A percentile compares a stretch with the other conserved stretches of the same genome.
Evolutionary conservation across 2,888 invertebrate species (phyloP).

Genomic region (Drosophila siamana): DNA sequence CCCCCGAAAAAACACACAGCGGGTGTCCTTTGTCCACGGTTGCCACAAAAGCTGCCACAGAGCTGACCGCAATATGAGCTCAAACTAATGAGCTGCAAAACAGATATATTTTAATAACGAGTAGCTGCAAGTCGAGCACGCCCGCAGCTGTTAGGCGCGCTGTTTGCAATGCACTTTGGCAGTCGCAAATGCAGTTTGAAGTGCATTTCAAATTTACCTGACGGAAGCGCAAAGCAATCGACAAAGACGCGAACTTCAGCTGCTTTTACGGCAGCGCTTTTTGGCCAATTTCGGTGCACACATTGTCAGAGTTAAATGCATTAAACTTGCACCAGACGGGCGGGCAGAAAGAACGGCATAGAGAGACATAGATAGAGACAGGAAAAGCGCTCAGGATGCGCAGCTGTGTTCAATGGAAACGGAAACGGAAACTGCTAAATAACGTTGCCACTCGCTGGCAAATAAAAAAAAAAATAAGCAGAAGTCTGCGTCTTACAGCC

Average conservation of each 20-base stretch:
- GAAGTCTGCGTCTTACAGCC: constrained; percentile 2
- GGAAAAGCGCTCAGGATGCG: constrained; percentile 61
- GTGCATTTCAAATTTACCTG: constrained; percentile 63
- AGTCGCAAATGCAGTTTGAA: constrained; percentile 12
- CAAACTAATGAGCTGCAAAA: constrained; percentile 60
- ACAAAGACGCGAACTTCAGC: constrained; percentile 28
- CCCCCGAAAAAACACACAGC: constrained; percentile 52
- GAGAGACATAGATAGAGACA: background rate
- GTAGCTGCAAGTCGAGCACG: background rate
- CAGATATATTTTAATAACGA: too few species aligned
- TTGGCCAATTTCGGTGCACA: constrained; percentile 73
- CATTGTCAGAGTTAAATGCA: constrained; percentile 77
- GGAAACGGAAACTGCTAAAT: constrained; percentile 80
- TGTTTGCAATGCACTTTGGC: constrained; percentile 47
- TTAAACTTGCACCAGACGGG: constrained; percentile 71
- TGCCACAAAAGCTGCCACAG: constrained; percentile 59
- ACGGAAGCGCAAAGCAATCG: constrained; percentile 55
- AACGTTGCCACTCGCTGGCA: constrained; percentile 62
- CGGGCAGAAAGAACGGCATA: background rate
- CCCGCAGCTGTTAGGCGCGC: constrained; percentile 30
- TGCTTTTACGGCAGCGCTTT: constrained; percentile 19
- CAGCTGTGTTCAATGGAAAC: constrained; percentile 72
- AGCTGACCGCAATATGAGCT: constrained; percentile 59
- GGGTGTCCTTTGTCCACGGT: constrained; percentile 40
- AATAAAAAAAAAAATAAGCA: constrained; percentile 28